Conservation (phyloP, 2,113 vertebrate genomes). For the Caranx ignobilis region DNA sequence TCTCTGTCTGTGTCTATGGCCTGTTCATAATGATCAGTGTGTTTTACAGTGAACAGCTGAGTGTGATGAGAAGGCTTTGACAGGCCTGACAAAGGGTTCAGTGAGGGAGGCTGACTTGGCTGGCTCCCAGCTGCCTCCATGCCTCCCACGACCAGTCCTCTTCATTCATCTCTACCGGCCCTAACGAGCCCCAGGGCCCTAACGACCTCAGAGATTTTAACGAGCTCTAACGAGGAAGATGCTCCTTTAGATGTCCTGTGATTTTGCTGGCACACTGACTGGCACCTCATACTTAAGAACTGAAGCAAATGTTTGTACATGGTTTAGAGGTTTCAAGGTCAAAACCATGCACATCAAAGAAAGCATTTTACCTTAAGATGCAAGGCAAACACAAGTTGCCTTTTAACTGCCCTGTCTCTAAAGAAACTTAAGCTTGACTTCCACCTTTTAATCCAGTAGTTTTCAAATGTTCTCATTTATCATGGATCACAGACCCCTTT, state of each 20-base stretch:
- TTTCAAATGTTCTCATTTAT: too few relatives aligned
- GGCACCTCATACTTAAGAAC: background rate
- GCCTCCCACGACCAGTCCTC: conserved; percentile 50
- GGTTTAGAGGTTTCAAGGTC: conserved; percentile 9
- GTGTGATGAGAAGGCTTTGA: conserved; percentile 82
- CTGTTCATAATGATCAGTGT: conserved; percentile 76
- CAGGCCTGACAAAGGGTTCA: conserved; percentile 77
- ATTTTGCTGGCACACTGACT: conserved; percentile 7
- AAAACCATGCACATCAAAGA: conserved; percentile 14
- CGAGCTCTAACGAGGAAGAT: conserved; percentile 61
- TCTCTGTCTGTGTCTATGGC: conserved; percentile 54
- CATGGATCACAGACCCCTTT: too few relatives aligned
- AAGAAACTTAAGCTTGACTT: background rate
- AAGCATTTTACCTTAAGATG: background rate
- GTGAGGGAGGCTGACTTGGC: conserved; percentile 74
- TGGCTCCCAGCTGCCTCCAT: conserved; percentile 66
- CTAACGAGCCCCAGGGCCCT: conserved; percentile 69
- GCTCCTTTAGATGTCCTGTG: conserved; percentile 33
- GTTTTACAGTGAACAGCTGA: conserved; percentile 81
- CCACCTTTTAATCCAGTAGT: background rate
- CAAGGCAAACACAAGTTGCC: background rate
- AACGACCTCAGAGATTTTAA: conserved; percentile 61
- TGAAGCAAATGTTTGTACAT: background rate
- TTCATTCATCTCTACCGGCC: conserved; percentile 54
- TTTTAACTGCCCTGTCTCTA: background rate